Evolutionary conservation across 2,797 vertebrate genomes (phyloP).

Genomic region (Clamator glandarius): DNA sequence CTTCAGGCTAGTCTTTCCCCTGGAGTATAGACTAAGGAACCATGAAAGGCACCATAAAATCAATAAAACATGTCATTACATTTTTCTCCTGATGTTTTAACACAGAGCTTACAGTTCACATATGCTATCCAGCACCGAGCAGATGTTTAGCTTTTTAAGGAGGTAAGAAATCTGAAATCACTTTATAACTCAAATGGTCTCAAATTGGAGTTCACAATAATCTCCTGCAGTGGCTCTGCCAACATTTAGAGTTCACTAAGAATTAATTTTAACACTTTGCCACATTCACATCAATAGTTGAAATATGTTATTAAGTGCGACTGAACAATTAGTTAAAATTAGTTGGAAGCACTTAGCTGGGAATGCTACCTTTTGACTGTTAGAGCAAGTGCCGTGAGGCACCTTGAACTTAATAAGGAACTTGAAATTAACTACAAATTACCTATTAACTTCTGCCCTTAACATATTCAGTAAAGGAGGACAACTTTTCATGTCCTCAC

Average conservation of each 20-base stretch:
- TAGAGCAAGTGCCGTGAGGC: not conserved
- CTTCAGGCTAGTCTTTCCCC: not conserved
- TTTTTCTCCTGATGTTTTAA: not conserved
- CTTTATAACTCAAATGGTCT: not conserved
- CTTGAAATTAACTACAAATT: not conserved
- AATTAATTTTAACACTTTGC: conserved; percentile 24
- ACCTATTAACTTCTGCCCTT: not conserved
- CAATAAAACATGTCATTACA: not conserved
- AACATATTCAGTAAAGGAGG: not conserved
- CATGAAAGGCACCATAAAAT: not conserved
- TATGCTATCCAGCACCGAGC: not conserved
- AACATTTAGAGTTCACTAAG: not conserved
- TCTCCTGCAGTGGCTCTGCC: not conserved
- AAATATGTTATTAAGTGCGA: conserved; percentile 1
- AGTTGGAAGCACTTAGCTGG: not conserved
- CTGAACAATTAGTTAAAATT: conserved; percentile 19
- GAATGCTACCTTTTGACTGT: not conserved
- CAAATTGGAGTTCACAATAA: not conserved
- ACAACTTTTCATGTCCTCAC: not conserved
- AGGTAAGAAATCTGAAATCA: not conserved
- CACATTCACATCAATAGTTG: not conserved
- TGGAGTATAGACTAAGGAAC: not conserved
- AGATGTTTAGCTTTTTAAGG: not conserved
- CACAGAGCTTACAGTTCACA: not conserved
- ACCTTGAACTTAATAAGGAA: not conserved